A percentile compares a stretch with the other conserved stretches of the same genome.
Evolutionary conservation across 2,888 invertebrate genomes (phyloP).

Genomic region (Acronicta leporina): DNA sequence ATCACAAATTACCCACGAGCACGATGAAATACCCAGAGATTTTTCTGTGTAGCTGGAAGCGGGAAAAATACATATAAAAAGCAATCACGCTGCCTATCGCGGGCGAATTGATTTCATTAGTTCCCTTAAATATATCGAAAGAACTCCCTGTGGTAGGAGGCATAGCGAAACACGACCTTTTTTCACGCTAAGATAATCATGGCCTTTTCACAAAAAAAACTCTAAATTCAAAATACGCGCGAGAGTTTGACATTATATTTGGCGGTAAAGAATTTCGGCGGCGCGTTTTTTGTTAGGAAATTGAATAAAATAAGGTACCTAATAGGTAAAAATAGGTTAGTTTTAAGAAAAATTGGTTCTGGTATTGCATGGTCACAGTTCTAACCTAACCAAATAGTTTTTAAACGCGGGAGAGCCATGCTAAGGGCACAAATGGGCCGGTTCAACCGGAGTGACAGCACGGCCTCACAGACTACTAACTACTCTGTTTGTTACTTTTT

Average conservation of each 20-base stretch:
- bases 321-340: too few relatives aligned
- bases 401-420: too few relatives aligned
- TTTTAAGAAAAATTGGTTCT: too few relatives aligned
- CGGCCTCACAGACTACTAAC: too few relatives aligned
- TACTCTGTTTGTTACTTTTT: too few relatives aligned
- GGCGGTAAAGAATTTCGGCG: neutral
- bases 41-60: conserved; percentile 35
- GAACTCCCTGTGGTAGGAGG: conserved; percentile 28
- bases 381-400: too few relatives aligned
- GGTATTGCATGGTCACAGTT: too few relatives aligned
- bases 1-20: conserved; percentile 52
- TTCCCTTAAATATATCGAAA: conserved; percentile 48
- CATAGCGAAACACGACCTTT: conserved; percentile 35
- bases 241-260: conserved; percentile 5
- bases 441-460: too few relatives aligned
- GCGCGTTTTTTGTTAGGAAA: conserved; percentile 6
- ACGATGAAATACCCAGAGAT: conserved; percentile 47
- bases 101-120: conserved; percentile 64
- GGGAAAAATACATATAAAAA: conserved; percentile 52
- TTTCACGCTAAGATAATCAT: conserved; percentile 13
- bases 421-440: too few relatives aligned
- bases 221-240: conserved; percentile 5
- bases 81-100: conserved; percentile 61
- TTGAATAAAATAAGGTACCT: too few relatives aligned
- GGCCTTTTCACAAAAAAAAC: conserved; percentile 13